Percentiles rank a stretch among this genome's conserved stretches.
These are phyloP conservation scores for Cosmia trapezina DNA, from an alignment of 2,888 invertebrate genomes.

Conservation along the genomic window DNA sequence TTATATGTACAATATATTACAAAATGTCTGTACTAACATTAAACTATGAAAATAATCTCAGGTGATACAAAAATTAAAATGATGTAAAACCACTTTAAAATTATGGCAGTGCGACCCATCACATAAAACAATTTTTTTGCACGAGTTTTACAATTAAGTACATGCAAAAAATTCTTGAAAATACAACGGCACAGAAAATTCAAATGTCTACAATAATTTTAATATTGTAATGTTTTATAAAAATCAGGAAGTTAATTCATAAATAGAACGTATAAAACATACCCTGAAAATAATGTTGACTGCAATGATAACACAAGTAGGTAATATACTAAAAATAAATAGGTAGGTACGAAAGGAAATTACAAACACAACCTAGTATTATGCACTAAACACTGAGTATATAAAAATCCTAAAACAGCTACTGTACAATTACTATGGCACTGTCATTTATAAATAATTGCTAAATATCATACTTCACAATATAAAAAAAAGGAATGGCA, in stretches of 20 bases:
- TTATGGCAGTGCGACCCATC: constrained; percentile 50
- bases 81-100: constrained; percentile 32
- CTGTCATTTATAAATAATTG: constrained; percentile 70
- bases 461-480: constrained; percentile 58
- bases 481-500: constrained; percentile 64
- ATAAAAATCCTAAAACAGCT: constrained; percentile 62
- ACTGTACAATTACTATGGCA: constrained; percentile 78
- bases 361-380: constrained; percentile 50
- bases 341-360: constrained; percentile 29
- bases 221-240: neutral
- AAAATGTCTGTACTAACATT: constrained; percentile 60
- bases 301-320: constrained; percentile 28
- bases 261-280: neutral
- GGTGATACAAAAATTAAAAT: constrained; percentile 21
- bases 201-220: constrained; percentile 1
- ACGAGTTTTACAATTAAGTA: neutral
- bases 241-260: neutral
- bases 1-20: constrained; percentile 87
- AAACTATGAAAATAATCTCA: constrained; percentile 53
- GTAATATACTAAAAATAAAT: constrained; percentile 38
- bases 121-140: constrained; percentile 24
- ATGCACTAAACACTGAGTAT: constrained; percentile 61
- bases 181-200: constrained; percentile 41
- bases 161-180: neutral
- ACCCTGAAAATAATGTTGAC: neutral